Conservation (phyloP, 2,888 invertebrate genomes). For the Axea sp. region DNA sequence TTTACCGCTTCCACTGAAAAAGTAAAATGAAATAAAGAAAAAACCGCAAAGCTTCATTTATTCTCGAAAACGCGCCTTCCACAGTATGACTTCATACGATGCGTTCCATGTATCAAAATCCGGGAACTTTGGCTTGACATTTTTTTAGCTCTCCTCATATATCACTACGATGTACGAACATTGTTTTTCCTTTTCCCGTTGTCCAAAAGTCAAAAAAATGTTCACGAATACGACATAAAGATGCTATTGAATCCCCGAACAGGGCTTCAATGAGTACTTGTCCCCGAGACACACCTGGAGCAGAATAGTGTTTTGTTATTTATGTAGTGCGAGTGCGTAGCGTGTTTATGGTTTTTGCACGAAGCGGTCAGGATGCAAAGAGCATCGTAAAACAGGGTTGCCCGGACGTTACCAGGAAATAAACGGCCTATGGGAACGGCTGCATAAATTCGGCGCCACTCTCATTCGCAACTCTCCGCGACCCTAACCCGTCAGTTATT, state of each 20-base stretch:
- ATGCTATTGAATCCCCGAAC: constrained; percentile 30
- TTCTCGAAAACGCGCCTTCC: too few species aligned
- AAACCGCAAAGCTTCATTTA: too few species aligned
- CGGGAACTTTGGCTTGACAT: neutral
- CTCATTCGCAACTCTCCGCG: constrained; percentile 37
- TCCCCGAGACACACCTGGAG: constrained; percentile 35
- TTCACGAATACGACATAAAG: constrained; percentile 29
- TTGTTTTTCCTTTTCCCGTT: constrained; percentile 10
- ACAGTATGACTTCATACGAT: neutral
- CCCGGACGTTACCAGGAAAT: constrained; percentile 67
- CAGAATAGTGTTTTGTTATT: constrained; percentile 67
- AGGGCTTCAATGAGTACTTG: neutral
- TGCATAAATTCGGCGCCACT: constrained; percentile 51
- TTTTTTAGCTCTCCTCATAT: neutral
- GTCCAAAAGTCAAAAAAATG: constrained; percentile 12
- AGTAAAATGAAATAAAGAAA: too few species aligned
- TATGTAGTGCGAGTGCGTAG: constrained; percentile 71
- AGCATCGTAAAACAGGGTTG: constrained; percentile 71
- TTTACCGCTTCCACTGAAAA: too few species aligned
- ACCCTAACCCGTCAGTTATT: constrained; percentile 27
- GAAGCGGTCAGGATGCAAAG: constrained; percentile 70
- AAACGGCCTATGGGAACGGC: constrained; percentile 69
- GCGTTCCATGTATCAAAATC: neutral
- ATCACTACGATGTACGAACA: neutral
- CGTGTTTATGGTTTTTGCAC: constrained; percentile 73